Percentiles rank a stretch among this genome's conserved stretches.
Evolutionary conservation across 2,113 vertebrate genomes (phyloP).

Genomic region (Lampris incognitus): DNA sequence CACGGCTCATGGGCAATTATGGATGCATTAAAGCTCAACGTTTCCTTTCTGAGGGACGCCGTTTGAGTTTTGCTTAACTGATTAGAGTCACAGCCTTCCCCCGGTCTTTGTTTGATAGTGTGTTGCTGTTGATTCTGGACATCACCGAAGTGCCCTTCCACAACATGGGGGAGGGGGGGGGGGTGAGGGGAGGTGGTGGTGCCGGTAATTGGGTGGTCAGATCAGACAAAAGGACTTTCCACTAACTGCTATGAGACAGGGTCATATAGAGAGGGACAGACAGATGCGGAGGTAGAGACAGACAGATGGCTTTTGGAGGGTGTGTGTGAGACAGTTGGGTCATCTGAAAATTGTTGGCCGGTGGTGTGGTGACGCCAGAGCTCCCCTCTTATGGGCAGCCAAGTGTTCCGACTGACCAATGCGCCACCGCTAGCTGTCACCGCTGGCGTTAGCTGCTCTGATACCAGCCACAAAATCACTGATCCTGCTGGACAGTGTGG

Average conservation of each 20-base stretch:
- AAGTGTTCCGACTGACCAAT: not conserved
- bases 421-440: not conserved
- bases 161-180: not conserved
- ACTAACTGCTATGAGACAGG: not conserved
- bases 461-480: slow-evolving; percentile 68
- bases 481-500: slow-evolving; percentile 41
- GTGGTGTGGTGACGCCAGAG: not conserved
- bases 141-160: too few species aligned
- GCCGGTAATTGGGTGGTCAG: not conserved
- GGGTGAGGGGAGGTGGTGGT: not conserved
- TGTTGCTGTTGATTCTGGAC: too few species aligned
- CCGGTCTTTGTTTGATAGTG: too few species aligned
- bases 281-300: slow-evolving; percentile 14
- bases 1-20: too few species aligned
- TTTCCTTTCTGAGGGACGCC: too few species aligned
- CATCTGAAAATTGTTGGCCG: not conserved
- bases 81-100: too few species aligned
- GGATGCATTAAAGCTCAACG: too few species aligned
- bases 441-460: slow-evolving; percentile 43
- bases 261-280: not conserved
- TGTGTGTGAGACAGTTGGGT: slow-evolving; percentile 2
- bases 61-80: too few species aligned
- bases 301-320: not conserved
- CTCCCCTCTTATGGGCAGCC: not conserved
- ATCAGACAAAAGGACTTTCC: not conserved